These are phyloP conservation scores for Bellardia bayeri DNA, from an alignment of 2,888 invertebrate species.

Conservation along the genomic window DNA sequence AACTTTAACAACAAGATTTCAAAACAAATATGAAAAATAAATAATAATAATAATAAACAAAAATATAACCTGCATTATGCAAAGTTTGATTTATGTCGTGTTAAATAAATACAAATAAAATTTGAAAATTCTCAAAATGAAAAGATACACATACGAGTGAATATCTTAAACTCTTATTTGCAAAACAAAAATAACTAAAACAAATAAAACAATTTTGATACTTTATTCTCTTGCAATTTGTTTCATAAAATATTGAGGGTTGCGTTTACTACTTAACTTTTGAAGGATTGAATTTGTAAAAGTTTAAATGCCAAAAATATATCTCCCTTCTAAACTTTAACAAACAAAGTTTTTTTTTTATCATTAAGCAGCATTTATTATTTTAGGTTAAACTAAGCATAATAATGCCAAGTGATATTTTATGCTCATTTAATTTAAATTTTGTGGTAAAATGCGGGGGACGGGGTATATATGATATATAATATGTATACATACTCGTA, in stretches of 20 bases:
- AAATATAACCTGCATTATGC: constrained; percentile 39
- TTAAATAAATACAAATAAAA: constrained; percentile 58
- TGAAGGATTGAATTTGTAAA: constrained; percentile 14
- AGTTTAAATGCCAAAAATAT: background rate
- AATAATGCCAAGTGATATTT: background rate
- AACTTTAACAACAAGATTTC: constrained; percentile 30
- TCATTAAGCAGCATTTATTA: background rate
- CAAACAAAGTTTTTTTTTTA: constrained; percentile 15
- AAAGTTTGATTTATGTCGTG: constrained; percentile 61
- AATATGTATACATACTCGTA: no score
- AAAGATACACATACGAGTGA: constrained; percentile 27
- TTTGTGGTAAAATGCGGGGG: background rate
- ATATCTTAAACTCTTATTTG: constrained; percentile 37
- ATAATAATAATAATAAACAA: constrained; percentile 31
- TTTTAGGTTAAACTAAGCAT: background rate
- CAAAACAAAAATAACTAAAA: background rate
- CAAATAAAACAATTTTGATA: constrained; percentile 1
- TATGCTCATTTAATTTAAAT: background rate
- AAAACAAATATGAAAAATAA: constrained; percentile 28
- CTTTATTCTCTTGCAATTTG: constrained; percentile 3
- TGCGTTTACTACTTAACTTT: background rate
- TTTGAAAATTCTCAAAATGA: constrained; percentile 16
- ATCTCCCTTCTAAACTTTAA: background rate
- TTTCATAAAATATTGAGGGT: constrained; percentile 1
- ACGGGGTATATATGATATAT: no score